Evolutionary conservation across 2,797 vertebrate species (phyloP).

Genomic region (Coilia nasus): DNA sequence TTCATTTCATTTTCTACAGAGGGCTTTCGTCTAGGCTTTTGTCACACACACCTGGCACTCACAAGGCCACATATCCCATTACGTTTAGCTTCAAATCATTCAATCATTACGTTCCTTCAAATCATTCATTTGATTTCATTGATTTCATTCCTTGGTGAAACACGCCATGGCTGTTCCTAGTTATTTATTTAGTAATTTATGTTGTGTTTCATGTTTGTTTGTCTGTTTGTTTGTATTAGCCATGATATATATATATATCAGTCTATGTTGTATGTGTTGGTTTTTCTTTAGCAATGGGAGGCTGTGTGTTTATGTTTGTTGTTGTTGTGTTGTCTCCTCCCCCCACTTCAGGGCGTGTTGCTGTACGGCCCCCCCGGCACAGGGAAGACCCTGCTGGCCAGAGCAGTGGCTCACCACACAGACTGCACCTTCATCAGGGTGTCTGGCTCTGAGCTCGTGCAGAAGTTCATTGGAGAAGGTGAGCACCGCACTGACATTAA

Average conservation of each 20-base stretch:
- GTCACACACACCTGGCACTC: not conserved
- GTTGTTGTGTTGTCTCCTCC: not conserved
- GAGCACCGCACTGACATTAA: slow-evolving; percentile 19
- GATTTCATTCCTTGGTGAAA: no score
- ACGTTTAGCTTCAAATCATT: not conserved
- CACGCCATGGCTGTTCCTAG: no score
- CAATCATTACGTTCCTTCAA: not conserved
- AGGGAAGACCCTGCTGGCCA: slow-evolving; percentile 93
- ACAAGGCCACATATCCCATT: not conserved
- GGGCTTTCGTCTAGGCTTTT: no score
- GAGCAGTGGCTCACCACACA: slow-evolving; percentile 97
- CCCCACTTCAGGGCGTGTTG: slow-evolving; percentile 84
- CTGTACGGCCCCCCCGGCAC: slow-evolving; percentile 96
- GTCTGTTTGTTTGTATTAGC: no score
- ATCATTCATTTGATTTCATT: no score
- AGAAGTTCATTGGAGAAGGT: slow-evolving; percentile 99
- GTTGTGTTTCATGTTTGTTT: no score
- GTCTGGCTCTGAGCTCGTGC: slow-evolving; percentile 95
- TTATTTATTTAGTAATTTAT: no score
- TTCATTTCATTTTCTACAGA: no score
- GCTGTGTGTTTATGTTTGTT: not conserved
- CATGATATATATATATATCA: no score
- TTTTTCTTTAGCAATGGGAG: not conserved
- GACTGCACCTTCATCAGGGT: slow-evolving; percentile 99
- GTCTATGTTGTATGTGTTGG: not conserved